These are phyloP conservation scores for Diacarnus erythraeanus DNA, from an alignment of 37 sponge, comb jelly and placozoan genomes.

Conservation along the genomic window DNA sequence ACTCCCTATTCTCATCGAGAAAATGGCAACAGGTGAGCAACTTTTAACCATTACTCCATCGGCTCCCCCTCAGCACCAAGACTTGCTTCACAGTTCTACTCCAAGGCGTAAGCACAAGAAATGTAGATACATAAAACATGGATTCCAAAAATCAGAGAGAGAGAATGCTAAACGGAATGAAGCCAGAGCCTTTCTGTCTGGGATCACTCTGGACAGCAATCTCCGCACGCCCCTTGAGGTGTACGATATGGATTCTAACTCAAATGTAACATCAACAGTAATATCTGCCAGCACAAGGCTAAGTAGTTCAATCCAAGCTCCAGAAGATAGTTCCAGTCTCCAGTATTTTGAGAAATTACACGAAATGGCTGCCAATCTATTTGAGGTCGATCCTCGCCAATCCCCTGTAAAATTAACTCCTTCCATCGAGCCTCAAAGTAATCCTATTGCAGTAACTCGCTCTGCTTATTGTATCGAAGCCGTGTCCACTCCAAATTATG, in stretches of 20 bases:
- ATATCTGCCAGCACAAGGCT: background rate
- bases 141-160: slow-evolving; percentile 53
- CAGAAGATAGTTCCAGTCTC: background rate
- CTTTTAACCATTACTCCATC: no score
- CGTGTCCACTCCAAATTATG: background rate
- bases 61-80: no score
- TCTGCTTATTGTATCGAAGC: background rate
- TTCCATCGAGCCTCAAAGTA: background rate
- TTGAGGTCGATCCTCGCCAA: background rate
- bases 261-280: background rate
- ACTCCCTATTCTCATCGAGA: no score
- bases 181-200: slow-evolving; percentile 63
- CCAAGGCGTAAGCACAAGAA: slow-evolving; percentile 14
- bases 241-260: background rate
- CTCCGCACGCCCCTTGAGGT: background rate
- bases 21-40: no score
- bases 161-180: slow-evolving; percentile 68
- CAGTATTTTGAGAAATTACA: background rate
- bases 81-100: background rate
- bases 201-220: slow-evolving; percentile 58
- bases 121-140: slow-evolving; percentile 27
- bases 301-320: background rate
- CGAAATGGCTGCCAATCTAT: background rate
- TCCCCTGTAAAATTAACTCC: background rate
- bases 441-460: background rate